phyloP scores from a whole-genome alignment of 2,113 vertebrate genomes.

The Odocoileus virginianus region DNA sequence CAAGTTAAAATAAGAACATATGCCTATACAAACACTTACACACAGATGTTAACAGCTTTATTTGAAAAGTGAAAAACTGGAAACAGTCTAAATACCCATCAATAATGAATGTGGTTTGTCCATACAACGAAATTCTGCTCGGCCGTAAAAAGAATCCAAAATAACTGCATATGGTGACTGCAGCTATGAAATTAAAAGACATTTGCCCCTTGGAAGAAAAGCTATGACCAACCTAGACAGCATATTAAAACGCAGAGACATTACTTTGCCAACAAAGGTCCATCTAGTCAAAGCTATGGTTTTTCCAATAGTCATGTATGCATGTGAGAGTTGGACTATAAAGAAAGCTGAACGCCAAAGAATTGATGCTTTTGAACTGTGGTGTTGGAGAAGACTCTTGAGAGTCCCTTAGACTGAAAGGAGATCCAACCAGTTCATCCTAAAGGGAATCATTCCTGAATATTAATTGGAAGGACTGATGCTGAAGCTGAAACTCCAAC shows the following conservation, averaged over 20 bases:
- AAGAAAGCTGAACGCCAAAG: neutral
- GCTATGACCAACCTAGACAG: neutral
- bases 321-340: neutral
- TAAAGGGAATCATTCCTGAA: neutral
- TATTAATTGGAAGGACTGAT: neutral
- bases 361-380: neutral
- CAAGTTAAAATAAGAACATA: constrained; percentile 29
- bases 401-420: neutral
- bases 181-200: neutral
- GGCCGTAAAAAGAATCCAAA: neutral
- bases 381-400: neutral
- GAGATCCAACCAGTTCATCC: neutral
- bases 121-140: neutral
- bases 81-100: neutral
- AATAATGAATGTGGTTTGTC: neutral
- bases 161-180: neutral
- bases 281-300: neutral
- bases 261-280: neutral
- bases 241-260: neutral
- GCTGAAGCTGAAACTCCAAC: neutral
- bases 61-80: neutral
- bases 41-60: neutral
- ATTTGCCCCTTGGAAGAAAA: neutral
- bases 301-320: neutral
- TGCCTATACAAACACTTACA: neutral